Conservation (phyloP, 2,113 vertebrate species). For the Chaetodon auriga region DNA sequence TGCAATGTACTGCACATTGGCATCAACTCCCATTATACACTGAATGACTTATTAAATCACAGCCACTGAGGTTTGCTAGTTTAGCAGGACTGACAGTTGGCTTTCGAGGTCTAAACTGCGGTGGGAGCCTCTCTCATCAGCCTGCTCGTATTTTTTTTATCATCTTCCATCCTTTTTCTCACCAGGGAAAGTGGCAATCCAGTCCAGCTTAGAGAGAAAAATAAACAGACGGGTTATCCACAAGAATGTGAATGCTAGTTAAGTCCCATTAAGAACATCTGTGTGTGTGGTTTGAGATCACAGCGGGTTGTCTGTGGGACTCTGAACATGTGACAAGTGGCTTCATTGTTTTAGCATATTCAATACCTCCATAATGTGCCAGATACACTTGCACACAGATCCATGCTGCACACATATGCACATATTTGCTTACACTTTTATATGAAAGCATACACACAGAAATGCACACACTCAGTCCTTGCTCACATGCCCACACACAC, state of each 20-base stretch:
- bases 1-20: conserved; percentile 49
- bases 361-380: conserved; percentile 54
- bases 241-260: conserved; percentile 82
- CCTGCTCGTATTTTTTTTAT: conserved; percentile 50
- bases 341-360: conserved; percentile 76
- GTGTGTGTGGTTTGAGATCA: conserved; percentile 79
- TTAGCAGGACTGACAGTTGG: conserved; percentile 54
- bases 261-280: conserved; percentile 83
- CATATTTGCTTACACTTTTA: conserved; percentile 48
- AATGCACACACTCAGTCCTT: conserved; percentile 17
- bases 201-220: conserved; percentile 75
- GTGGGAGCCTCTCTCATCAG: conserved; percentile 66
- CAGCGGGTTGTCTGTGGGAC: conserved; percentile 70
- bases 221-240: conserved; percentile 83
- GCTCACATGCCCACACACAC: conserved; percentile 33
- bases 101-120: conserved; percentile 62
- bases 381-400: conserved; percentile 53
- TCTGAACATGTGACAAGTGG: conserved; percentile 78
- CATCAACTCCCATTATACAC: conserved; percentile 71
- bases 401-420: conserved; percentile 6
- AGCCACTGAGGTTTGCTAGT: conserved; percentile 48
- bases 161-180: conserved; percentile 70
- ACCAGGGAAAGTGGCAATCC: conserved; percentile 76
- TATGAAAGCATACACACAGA: conserved; percentile 42
- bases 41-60: conserved; percentile 70